Conservation (phyloP, 2,113 vertebrate species). For the Tachysurus fulvidraco region DNA sequence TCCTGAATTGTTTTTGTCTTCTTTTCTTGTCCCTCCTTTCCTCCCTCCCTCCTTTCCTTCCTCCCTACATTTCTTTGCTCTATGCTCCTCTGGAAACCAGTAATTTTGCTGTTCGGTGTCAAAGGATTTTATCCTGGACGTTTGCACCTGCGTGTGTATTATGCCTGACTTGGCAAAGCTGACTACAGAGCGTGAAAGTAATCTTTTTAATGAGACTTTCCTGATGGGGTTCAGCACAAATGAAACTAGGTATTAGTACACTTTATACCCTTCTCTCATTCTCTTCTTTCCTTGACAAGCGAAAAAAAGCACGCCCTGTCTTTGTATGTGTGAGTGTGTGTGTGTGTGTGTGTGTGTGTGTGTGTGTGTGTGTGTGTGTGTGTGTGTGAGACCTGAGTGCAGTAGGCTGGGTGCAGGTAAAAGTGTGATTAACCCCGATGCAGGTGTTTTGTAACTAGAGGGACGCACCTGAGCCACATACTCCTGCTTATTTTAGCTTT, state of each 20-base stretch:
- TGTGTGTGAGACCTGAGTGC: conserved; percentile 8
- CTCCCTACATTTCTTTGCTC: not conserved
- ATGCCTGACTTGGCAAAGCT: not conserved
- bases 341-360: conserved; percentile 39
- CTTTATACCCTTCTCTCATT: conserved; percentile 14
- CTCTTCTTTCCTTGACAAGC: conserved; percentile 14
- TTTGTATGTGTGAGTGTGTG: conserved; percentile 38
- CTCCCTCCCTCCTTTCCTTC: not conserved
- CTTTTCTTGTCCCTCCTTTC: not conserved
- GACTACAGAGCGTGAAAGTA: not conserved
- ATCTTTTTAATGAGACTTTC: conserved; percentile 23
- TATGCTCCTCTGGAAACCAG: not conserved
- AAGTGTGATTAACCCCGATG: conserved; percentile 67
- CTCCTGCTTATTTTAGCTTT: conserved; percentile 61
- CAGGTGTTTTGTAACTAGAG: conserved; percentile 73
- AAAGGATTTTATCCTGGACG: conserved; percentile 1
- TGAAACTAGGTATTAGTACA: conserved; percentile 17
- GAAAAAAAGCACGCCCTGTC: not conserved
- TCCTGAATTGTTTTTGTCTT: not conserved
- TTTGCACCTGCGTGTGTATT: conserved; percentile 3
- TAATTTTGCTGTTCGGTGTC: not conserved
- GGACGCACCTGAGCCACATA: conserved; percentile 58
- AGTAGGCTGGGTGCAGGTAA: conserved; percentile 45
- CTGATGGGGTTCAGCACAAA: not conserved
- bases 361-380: conserved; percentile 26